Conservation (phyloP, 2,797 vertebrate species). For the Enteromius mattozi region DNA sequence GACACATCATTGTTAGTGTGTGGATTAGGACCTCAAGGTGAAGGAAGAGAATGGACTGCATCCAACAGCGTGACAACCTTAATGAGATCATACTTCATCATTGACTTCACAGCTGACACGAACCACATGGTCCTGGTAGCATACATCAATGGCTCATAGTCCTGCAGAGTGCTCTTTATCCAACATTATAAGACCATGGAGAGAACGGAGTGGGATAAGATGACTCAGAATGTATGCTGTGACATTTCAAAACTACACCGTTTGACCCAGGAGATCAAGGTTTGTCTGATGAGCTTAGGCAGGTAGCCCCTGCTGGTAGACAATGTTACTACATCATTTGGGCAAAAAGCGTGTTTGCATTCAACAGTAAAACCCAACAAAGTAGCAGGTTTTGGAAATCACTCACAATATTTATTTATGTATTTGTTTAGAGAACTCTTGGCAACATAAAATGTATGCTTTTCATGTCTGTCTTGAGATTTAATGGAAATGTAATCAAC, state of each 20-base stretch:
- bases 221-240: background rate
- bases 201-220: background rate
- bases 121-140: conserved; percentile 20
- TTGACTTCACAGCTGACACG: conserved; percentile 18
- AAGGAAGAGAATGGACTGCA: conserved; percentile 30
- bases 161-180: conserved; percentile 9
- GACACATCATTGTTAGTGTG: conserved; percentile 12
- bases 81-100: conserved; percentile 48
- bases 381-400: background rate
- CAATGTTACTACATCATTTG: background rate
- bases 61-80: conserved; percentile 18
- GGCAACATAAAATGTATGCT: background rate
- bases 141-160: conserved; percentile 1
- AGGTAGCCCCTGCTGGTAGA: background rate
- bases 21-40: conserved; percentile 33
- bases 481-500: too few relatives aligned
- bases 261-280: conserved; percentile 12
- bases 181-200: background rate
- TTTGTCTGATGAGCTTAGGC: background rate
- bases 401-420: background rate
- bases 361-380: background rate
- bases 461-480: background rate
- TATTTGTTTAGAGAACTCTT: background rate
- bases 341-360: background rate
- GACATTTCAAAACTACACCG: background rate